phyloP scores from a whole-genome alignment of 2,113 vertebrate genomes.

The Python bivittatus region DNA sequence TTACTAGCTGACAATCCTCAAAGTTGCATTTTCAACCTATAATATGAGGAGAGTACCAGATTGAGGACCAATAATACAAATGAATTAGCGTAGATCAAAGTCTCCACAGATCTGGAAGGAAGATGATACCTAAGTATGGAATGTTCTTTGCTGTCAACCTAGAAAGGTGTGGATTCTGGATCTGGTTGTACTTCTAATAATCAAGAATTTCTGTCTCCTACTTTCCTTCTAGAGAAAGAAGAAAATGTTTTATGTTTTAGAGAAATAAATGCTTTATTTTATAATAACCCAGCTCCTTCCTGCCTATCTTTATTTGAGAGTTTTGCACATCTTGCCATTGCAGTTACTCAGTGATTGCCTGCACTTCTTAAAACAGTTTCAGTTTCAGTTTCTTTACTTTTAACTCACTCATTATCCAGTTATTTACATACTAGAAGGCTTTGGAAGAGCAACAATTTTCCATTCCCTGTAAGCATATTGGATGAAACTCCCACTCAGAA shows the following conservation, averaged over 20 bases:
- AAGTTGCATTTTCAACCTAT: not conserved
- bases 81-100: not conserved
- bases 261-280: not conserved
- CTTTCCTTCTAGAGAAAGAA: not conserved
- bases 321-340: slow-evolving; percentile 5
- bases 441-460: slow-evolving; percentile 49
- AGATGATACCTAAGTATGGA: not conserved
- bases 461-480: slow-evolving; percentile 43
- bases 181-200: not conserved
- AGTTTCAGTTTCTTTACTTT: slow-evolving; percentile 12
- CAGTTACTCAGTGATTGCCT: slow-evolving; percentile 1
- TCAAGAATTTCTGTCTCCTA: not conserved
- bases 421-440: slow-evolving; percentile 45
- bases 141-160: not conserved
- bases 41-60: not conserved
- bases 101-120: not conserved
- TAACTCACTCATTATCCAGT: slow-evolving; percentile 47
- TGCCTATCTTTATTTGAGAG: slow-evolving; percentile 14
- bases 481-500: slow-evolving; percentile 6
- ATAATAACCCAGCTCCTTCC: not conserved
- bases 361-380: not conserved
- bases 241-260: not conserved
- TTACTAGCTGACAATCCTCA: not conserved
- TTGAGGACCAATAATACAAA: not conserved
- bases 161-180: not conserved